Evolutionary conservation across 2,113 vertebrate genomes (phyloP), one percentile per base, ranked within the genome.

Genomic region (Tretioscincus oriximinensis): DNA sequence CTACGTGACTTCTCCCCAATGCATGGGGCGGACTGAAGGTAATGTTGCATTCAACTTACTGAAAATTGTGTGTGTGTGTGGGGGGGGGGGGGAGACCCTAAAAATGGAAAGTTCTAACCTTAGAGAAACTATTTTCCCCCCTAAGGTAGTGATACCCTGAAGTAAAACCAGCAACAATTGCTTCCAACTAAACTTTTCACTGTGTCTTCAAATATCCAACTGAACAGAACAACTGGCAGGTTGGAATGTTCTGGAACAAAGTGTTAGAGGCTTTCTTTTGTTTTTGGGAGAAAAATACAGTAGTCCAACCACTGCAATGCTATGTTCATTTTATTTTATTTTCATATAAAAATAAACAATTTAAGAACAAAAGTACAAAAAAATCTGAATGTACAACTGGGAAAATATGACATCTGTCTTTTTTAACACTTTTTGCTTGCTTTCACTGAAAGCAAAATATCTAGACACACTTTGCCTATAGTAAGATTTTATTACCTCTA

Each of bases 381-480:
- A 84, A 89, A 93, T 91, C 91, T 90, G 90, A 92, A 94, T 93
- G 93, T 93, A 93, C 93, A 95, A 94, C 92, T 94, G 94, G 90
- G 95, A 93, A 73, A 81, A 77, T 91, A 92, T 94, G 88, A 94
- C 93, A 93, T 90, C 90, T 92, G 92, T 94, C 94, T 93, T 77
- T n/a, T 91, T 90, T 93, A 80, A 92, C 84, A 89, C 88, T 90
- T 88, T 88, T 92, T 91, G 73, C 83, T 73, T 95, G 95, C 97
- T 97, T 97, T 97, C 96, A 95, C 84, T 96, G 97, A 97, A 97
- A 97, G 97, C 96, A 95, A 95, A 95, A 93, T 94, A 83, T 93
- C 88, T 89, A 96, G 91, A 94, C 93, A 95, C 93, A 87, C 90
- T 93, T 89, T 72, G 88, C 92, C 89, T 87, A 86, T 89, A 86